Base-by-base conservation (phyloP, 1,140 invertebrate genomes). In the Leucophenga varia region DNA sequence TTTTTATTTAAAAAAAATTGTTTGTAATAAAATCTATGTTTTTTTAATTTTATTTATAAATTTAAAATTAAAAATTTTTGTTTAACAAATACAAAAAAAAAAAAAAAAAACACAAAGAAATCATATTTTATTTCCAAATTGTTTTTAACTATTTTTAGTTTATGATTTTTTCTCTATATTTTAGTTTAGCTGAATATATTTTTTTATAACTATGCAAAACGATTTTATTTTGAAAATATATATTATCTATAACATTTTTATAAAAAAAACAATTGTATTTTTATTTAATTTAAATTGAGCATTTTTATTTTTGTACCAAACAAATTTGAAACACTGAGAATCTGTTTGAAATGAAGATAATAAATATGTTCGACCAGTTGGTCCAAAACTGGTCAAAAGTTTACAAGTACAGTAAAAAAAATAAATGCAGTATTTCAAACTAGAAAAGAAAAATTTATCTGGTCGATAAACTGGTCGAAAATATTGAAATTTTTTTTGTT, bases 191-290 rank as follows among this genome's bases (percentile, higher is more conserved):
- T 47, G 47, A 44, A 55, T 34, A 43, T 54, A 54, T n/a, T 60
- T 65, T 61, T 25, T 61, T 61, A 67, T 67, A 54, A 54, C 58
- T 65, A 65, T 25, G 22, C 22, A 25, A 25, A 25, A 6, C 47
- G 55, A 61, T 47, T 59, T 65, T 61, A 65, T 60, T 56, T 57
- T 58, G 45, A 64, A 59, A 65, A 65, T 61, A 65, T 65, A 65
- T 6, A n/a, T n/a, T n/a, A n/a, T n/a, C n/a, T n/a, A 25, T 65
- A 65, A 64, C 61, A 65, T 55, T 61, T 64, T 61, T 54, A 46
- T 42, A 53, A 55, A 61, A 47, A 57, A 52, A 51, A 54, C 35
- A 52, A 42, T 50, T 32, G 21, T 22, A 34, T 59, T 52, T 38
- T 21, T 32, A 28, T 28, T 30, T 28, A 2, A 30, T 22, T 38